A percentile compares a stretch with the other conserved stretches of the same genome.
phyloP scores from a whole-genome alignment of 2,888 invertebrate species.

The Oeneis ivallda region DNA sequence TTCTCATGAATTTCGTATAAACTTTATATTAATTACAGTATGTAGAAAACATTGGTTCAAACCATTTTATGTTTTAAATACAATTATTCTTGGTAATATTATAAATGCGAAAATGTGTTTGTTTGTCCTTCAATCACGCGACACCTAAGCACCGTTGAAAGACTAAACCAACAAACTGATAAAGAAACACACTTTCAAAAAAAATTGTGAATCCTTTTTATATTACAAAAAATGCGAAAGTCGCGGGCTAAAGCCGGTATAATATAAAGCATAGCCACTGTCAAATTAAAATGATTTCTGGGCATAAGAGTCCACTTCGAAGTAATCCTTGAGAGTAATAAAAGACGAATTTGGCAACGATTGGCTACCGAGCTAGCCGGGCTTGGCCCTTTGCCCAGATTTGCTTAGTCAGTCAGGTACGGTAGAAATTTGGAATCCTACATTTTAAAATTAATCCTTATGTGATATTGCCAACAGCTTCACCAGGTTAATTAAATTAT shows the following conservation, averaged over 20 bases:
- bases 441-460: conserved; percentile 15
- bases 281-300: conserved; percentile 39
- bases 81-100: too few species aligned
- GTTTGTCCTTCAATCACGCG: too few species aligned
- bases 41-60: too few species aligned
- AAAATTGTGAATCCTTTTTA: too few species aligned
- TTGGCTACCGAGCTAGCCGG: conserved; percentile 34
- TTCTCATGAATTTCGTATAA: background rate
- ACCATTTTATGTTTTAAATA: too few species aligned
- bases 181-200: too few species aligned
- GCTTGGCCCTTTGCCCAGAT: conserved; percentile 32
- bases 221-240: too few species aligned
- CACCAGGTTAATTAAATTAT: background rate
- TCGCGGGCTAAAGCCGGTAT: background rate
- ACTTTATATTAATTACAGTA: too few species aligned
- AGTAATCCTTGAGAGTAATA: conserved; percentile 37
- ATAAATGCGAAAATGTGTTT: too few species aligned
- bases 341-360: conserved; percentile 38
- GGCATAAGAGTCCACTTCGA: conserved; percentile 33
- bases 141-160: too few species aligned
- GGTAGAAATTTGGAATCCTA: conserved; percentile 6
- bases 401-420: conserved; percentile 31
- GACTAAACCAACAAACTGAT: too few species aligned
- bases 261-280: conserved; percentile 32
- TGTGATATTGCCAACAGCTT: conserved; percentile 11